Percentiles rank a stretch among this genome's conserved stretches.
phyloP scores from a whole-genome alignment of 1,140 invertebrate species.

The Aphidius gifuensis region DNA sequence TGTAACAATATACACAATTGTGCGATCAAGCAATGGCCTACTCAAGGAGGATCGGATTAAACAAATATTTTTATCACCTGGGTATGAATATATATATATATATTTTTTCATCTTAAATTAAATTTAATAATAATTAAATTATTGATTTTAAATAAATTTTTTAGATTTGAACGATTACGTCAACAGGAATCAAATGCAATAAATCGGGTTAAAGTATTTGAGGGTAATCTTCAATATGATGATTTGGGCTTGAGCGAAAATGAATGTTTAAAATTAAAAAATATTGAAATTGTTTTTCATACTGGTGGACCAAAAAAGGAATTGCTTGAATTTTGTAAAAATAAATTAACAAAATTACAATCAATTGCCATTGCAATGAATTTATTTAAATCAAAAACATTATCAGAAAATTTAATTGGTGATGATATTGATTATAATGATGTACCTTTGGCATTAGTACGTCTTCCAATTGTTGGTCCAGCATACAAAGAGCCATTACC shows the following conservation, averaged over 20 bases:
- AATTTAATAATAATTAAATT: conserved; percentile 1
- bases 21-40: conserved; percentile 30
- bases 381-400: conserved; percentile 31
- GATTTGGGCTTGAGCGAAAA: conserved; percentile 26
- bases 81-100: conserved; percentile 32
- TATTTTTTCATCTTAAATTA: conserved; percentile 6
- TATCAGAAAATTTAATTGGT: conserved; percentile 23
- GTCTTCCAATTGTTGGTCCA: conserved; percentile 36
- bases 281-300: conserved; percentile 38
- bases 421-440: conserved; percentile 26
- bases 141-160: conserved; percentile 1
- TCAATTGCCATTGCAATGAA: conserved; percentile 21
- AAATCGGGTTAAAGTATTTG: conserved; percentile 30
- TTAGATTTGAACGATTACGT: conserved; percentile 39
- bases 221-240: conserved; percentile 42
- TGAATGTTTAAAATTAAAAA: conserved; percentile 25
- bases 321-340: conserved; percentile 32
- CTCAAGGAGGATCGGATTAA: conserved; percentile 36
- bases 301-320: conserved; percentile 32
- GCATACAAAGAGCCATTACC: conserved; percentile 40
- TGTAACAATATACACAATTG: conserved; percentile 31
- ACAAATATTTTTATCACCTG: conserved; percentile 35
- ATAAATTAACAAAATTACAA: conserved; percentile 31
- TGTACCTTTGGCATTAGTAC: conserved; percentile 33
- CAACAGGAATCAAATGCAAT: conserved; percentile 34